A percentile compares a stretch with the other conserved stretches of the same genome.
Conservation (phyloP, 2,888 invertebrate genomes). For the Rotaria magnacalcarata region DNA sequence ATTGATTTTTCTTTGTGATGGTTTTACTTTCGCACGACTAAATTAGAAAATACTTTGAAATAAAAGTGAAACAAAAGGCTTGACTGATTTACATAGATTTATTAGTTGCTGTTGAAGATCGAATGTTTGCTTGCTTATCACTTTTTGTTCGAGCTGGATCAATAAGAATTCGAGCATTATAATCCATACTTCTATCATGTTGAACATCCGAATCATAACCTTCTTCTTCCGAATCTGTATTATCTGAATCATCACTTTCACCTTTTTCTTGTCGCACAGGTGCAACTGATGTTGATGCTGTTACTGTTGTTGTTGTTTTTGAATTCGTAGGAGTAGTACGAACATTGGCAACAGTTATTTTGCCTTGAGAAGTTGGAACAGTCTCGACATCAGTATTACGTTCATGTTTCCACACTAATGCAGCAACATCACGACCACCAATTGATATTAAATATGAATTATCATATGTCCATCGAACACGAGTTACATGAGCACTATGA, state of each 20-base stretch:
- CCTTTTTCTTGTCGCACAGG: conserved; percentile 48
- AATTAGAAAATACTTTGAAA: not conserved
- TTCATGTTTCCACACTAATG: conserved; percentile 58
- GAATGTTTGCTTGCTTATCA: not conserved
- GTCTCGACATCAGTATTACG: conserved; percentile 48
- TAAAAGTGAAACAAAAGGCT: not conserved
- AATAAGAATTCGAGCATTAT: conserved; percentile 42
- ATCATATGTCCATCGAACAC: conserved; percentile 40
- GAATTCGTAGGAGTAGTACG: not conserved
- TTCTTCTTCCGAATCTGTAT: conserved; percentile 59
- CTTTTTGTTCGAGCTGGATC: conserved; percentile 34
- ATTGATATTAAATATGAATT: conserved; percentile 54
- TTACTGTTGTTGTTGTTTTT: not conserved
- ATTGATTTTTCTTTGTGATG: not conserved
- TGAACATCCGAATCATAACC: conserved; percentile 49
- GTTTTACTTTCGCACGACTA: not conserved
- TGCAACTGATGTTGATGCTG: not conserved
- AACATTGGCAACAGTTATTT: not conserved
- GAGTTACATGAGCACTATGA: conserved; percentile 46
- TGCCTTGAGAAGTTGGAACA: conserved; percentile 45
- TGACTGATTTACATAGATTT: not conserved
- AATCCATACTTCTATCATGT: conserved; percentile 43
- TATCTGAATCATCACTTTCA: conserved; percentile 58
- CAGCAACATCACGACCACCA: conserved; percentile 60
- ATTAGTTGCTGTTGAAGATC: not conserved